phyloP scores from a whole-genome alignment of 2,113 vertebrate species.

The Callospermophilus lateralis region DNA sequence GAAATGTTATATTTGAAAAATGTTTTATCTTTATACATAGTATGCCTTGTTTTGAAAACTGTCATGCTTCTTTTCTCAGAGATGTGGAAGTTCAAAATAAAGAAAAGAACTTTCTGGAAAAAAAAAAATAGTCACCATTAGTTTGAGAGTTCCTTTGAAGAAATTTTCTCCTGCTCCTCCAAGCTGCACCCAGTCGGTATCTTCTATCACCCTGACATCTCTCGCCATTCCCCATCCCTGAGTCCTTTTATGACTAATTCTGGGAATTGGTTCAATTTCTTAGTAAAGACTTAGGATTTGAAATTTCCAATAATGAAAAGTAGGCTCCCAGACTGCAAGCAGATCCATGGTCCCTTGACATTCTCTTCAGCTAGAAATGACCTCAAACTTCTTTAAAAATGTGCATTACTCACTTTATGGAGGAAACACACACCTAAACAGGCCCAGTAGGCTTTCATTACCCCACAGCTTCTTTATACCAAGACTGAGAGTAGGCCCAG shows the following conservation, averaged over 20 bases:
- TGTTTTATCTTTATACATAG: background rate
- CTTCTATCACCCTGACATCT: background rate
- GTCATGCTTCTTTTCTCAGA: background rate
- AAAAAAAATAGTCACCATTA: background rate
- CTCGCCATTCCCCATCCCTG: rapidly evolving
- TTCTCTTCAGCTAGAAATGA: background rate
- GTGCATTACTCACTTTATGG: background rate
- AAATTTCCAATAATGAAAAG: background rate
- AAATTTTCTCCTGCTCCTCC: background rate
- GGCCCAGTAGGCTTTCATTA: background rate
- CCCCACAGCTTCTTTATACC: background rate
- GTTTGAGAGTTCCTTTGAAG: background rate
- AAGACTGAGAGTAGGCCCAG: background rate
- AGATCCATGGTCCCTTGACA: background rate
- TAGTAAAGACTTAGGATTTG: background rate
- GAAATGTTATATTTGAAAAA: background rate
- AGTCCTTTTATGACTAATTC: background rate
- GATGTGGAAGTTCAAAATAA: background rate
- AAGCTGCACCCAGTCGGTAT: background rate
- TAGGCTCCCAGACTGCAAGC: background rate
- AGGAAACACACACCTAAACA: background rate
- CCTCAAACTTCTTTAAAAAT: background rate
- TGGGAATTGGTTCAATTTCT: background rate
- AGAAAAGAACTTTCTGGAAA: background rate
- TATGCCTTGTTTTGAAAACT: background rate